Base-by-base conservation (phyloP, 2,797 vertebrate genomes). In the Scolopax rusticola region DNA sequence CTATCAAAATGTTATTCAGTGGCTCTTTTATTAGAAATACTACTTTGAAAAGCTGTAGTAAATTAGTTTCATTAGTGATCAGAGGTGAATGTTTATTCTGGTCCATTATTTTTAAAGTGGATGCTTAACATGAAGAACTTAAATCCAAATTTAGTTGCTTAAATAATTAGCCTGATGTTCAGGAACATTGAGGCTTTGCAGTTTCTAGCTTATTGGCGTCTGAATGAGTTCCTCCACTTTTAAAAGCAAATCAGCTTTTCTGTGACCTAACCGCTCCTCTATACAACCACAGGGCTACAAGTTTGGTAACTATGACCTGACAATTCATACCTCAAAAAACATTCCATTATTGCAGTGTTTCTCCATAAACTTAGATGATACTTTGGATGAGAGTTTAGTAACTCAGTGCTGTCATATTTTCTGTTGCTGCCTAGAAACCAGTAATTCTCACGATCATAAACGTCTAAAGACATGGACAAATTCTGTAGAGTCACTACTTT, bases 31-130 rank as follows among this genome's bases (percentile, higher is more conserved):
- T 84, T 97, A 63, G 88, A 96, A 96, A 95, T 92, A 78, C 68
- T 89, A 41, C 87, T 82, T 81, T 91, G 84, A 97, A 93, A 96
- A 93, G 91, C 90, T 89, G 45, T 15, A 80, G 40, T 60, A 95
- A 96, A 96, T 97, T 93, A 97, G 94, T 96, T 97, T 97, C 89
- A 89, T 96, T 96, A 96, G 78, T 21, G 38, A 80, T 85, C 80
- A 59, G 65, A 95, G 53, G 43, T 56, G 57, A 95, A 94, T 63
- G 6, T 93, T 95, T 95, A 71, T 92, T 97, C 43, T 87, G 77
- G 69, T 77, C 84, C 74, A 89, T 97, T 95, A 87, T 80, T 94
- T 93, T 95, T 93, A 91, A 94, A 96, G 91, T 95, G 86, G 78
- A 83, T 95, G 68, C 78, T 92, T 95, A 95, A 73, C 41, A 33